Conservation (phyloP, 2,888 invertebrate species). For the Holacanthella duospinosa region DNA sequence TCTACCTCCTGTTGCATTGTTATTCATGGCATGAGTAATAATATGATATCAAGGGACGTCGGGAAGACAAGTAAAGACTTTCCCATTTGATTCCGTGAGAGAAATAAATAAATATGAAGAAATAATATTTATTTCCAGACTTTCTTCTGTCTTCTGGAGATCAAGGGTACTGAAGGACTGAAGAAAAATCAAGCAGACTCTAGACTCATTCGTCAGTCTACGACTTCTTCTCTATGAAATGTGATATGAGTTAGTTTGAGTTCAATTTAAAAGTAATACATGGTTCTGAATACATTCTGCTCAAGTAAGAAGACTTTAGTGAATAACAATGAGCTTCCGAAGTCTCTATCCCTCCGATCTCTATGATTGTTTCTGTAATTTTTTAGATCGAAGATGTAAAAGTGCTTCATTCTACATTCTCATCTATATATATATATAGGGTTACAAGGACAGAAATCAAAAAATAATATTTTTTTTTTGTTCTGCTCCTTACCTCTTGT, state of each 20-base stretch:
- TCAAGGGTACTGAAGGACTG: background rate
- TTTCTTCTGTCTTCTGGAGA: background rate
- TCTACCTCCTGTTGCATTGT: background rate
- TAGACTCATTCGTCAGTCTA: background rate
- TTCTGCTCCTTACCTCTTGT: background rate
- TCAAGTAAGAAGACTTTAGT: background rate
- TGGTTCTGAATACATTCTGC: background rate
- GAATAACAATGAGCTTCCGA: background rate
- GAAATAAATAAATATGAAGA: background rate
- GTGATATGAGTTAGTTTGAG: background rate
- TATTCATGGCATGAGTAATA: background rate
- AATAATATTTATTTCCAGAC: background rate
- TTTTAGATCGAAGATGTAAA: too few relatives aligned
- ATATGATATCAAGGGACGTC: background rate
- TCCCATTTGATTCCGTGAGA: background rate
- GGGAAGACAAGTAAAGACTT: background rate
- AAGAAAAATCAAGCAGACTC: background rate
- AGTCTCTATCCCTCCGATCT: background rate
- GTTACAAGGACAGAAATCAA: background rate
- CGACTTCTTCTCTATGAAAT: background rate
- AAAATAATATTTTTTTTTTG: background rate
- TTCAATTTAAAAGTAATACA: background rate
- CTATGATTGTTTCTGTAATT: background rate
- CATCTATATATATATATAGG: background rate
- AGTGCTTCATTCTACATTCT: background rate